phyloP scores from a whole-genome alignment of 2,888 invertebrate genomes.

The Athrips mouffetella region DNA sequence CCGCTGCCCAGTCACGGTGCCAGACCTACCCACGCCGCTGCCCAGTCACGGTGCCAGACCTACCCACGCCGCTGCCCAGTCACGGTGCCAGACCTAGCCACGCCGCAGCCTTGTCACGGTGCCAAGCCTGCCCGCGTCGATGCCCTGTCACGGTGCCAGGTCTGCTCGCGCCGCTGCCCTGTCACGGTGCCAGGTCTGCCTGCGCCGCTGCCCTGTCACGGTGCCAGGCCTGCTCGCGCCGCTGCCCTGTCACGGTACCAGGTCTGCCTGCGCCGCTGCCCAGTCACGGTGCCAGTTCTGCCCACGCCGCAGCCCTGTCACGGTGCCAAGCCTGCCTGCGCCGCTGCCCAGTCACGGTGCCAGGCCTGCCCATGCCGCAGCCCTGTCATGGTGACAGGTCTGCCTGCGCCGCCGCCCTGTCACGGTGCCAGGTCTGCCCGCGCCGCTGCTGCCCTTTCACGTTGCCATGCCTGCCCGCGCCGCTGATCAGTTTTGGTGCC shows the following conservation, averaged over 20 bases:
- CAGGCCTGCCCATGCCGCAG: constrained; percentile 12
- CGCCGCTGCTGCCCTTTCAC: constrained; percentile 11
- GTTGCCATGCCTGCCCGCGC: not conserved
- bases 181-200: constrained; percentile 5
- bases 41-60: constrained; percentile 6
- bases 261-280: constrained; percentile 1
- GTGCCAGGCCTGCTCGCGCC: not conserved
- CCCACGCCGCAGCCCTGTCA: constrained; percentile 15
- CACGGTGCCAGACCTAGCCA: not conserved
- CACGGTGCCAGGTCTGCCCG: constrained; percentile 2
- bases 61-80: constrained; percentile 8
- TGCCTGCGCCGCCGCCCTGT: not conserved
- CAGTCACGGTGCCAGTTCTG: constrained; percentile 1
- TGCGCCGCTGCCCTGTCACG: constrained; percentile 12
- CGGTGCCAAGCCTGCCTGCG: constrained; percentile 11
- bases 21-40: constrained; percentile 1
- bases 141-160: constrained; percentile 8
- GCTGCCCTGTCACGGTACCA: constrained; percentile 13
- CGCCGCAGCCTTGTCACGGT: constrained; percentile 7
- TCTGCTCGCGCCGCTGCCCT: constrained; percentile 3
- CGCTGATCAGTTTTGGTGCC: constrained; percentile 9
- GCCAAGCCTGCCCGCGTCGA: constrained; percentile 9
- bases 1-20: constrained; percentile 12
- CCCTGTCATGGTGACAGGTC: constrained; percentile 10
- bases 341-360: constrained; percentile 9